Conservation (phyloP, 2,888 invertebrate species). For the Corbicula japonica region DNA sequence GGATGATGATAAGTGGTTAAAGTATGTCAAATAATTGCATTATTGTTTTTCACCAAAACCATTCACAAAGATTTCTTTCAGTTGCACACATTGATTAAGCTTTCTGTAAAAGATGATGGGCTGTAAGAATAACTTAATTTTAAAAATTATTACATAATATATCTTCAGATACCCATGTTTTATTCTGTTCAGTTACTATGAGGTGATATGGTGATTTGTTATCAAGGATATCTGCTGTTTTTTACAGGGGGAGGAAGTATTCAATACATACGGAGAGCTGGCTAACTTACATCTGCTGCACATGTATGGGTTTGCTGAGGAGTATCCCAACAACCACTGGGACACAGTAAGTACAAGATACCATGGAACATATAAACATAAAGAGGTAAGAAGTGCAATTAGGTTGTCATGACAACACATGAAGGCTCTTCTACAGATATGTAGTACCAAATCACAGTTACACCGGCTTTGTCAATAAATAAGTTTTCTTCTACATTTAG, state of each 20-base stretch:
- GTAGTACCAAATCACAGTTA: neutral
- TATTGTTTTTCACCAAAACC: too few relatives aligned
- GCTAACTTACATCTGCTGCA: conserved; percentile 85
- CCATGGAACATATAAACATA: neutral
- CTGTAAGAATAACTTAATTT: too few relatives aligned
- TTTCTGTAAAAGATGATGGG: too few relatives aligned
- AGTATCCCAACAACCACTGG: conserved; percentile 81
- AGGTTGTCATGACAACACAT: neutral
- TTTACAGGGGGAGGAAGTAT: conserved; percentile 85
- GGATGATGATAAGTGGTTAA: too few relatives aligned
- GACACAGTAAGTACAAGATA: conserved; percentile 82
- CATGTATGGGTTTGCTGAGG: conserved; percentile 86
- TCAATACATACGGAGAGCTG: conserved; percentile 86
- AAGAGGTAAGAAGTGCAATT: neutral
- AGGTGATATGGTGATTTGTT: too few relatives aligned
- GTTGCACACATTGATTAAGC: too few relatives aligned
- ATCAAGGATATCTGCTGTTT: neutral
- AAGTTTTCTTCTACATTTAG: neutral
- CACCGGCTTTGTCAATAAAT: neutral
- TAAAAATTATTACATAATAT: too few relatives aligned
- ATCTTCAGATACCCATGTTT: too few relatives aligned
- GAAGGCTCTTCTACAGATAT: neutral
- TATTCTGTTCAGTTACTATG: too few relatives aligned
- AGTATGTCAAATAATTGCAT: too few relatives aligned
- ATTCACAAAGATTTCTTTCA: too few relatives aligned